phyloP scores from a whole-genome alignment of 2,888 invertebrate genomes.

The Apoda limacodes region DNA sequence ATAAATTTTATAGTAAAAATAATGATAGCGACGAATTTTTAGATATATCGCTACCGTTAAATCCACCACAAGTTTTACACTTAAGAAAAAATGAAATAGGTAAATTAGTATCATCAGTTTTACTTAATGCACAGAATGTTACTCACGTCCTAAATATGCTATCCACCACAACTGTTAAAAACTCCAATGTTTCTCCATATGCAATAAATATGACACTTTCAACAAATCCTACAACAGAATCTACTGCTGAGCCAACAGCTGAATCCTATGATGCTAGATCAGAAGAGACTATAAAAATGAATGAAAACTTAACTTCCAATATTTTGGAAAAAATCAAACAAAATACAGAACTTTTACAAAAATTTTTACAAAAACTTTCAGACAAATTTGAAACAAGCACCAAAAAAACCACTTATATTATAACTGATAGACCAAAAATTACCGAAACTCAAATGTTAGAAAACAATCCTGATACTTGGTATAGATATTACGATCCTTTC shows the following conservation, averaged over 20 bases:
- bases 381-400: slow-evolving; percentile 22
- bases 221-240: slow-evolving; percentile 1
- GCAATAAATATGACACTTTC: slow-evolving; percentile 2
- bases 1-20: slow-evolving; percentile 28
- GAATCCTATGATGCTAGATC: slow-evolving; percentile 1
- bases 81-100: slow-evolving; percentile 20
- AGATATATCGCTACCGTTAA: slow-evolving; percentile 19
- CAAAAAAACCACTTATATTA: slow-evolving; percentile 5
- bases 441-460: too few species aligned
- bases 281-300: slow-evolving; percentile 28
- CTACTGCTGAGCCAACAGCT: slow-evolving; percentile 2
- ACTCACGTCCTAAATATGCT: too few species aligned
- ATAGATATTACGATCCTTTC: not conserved
- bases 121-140: slow-evolving; percentile 12
- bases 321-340: slow-evolving; percentile 44
- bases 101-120: slow-evolving; percentile 14
- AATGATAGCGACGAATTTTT: slow-evolving; percentile 20
- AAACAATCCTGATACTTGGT: too few species aligned
- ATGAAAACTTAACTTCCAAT: slow-evolving; percentile 39
- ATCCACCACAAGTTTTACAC: slow-evolving; percentile 19
- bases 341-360: slow-evolving; percentile 41
- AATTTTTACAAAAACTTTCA: slow-evolving; percentile 35
- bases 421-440: too few species aligned
- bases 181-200: slow-evolving; percentile 4
- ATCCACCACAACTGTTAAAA: too few species aligned